phyloP scores from a whole-genome alignment of 2,888 invertebrate genomes.

The Dicycla oo region DNA sequence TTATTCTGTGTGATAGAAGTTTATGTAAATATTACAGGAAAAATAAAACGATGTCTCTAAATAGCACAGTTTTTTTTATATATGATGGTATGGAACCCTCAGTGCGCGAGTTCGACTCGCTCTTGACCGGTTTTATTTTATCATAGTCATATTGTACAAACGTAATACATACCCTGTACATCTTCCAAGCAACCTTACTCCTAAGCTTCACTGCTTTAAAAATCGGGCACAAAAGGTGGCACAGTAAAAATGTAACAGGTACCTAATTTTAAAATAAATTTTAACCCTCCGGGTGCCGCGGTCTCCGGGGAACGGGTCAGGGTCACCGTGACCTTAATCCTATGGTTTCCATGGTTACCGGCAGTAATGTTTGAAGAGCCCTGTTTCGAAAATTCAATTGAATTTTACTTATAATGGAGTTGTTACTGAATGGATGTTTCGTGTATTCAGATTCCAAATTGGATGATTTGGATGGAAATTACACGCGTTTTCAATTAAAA shows the following conservation, averaged over 20 bases:
- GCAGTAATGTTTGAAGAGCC: conserved; percentile 34
- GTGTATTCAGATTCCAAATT: conserved; percentile 16
- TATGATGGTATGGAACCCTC: too few species aligned
- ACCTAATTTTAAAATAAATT: conserved; percentile 62
- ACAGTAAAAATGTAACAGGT: conserved; percentile 53
- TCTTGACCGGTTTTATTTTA: too few species aligned
- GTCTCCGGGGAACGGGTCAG: conserved; percentile 59
- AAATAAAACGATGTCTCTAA: too few species aligned
- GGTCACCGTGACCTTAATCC: conserved; percentile 68
- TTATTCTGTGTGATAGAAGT: too few species aligned
- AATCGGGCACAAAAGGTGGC: conserved; percentile 30
- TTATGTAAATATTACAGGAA: too few species aligned
- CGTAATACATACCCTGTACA: neutral
- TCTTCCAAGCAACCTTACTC: neutral
- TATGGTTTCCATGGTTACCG: conserved; percentile 58
- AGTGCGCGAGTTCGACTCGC: too few species aligned
- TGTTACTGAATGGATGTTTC: conserved; percentile 2
- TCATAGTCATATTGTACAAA: neutral
- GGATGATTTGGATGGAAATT: conserved; percentile 15
- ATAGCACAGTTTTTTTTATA: too few species aligned
- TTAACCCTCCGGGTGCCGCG: conserved; percentile 45
- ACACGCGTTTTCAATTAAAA: conserved; percentile 1
- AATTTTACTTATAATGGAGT: conserved; percentile 42
- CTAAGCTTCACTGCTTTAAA: conserved; percentile 25
- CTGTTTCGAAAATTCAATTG: conserved; percentile 44